Evolutionary conservation across 2,797 vertebrate species (phyloP), one percentile per base, ranked within the genome.

Genomic region (Nyctibius grandis): DNA sequence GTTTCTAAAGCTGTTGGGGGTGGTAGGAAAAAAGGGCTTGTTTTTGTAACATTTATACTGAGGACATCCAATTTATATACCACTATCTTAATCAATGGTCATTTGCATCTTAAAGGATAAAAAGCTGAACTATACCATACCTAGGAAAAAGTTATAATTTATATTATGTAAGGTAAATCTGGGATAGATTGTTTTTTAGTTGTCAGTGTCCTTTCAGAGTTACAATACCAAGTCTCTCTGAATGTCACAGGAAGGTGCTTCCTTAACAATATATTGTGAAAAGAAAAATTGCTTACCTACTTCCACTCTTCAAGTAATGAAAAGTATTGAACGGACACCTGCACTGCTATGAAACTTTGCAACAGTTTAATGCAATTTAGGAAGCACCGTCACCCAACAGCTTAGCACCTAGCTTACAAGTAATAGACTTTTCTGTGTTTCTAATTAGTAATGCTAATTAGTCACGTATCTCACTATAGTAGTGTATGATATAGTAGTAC

Each of bases 221-320:
- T 88, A 15, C 18, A 76, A 28, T 34, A 56, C 5, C 22, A 42
- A 31, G 7, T 19, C 54, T 85, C 69, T 40, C 67, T 36, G 33
- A 64, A 44, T 64, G 72, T 47, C 69, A 86, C 47, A 83, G 42
- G 34, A 74, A 80, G 29, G 48, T 1, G 2, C 12, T 64, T 85
- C 29, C 68, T 95, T 72, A 80, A 47, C 13, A 82, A 33, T 31
- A 7, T 36, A 44, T 23, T 72, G 3, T 34, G 84, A 86, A 73
- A 74, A 77, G 73, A 94, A 91, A 70, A 53, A 78, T 53, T 81
- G 48, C 48, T 74, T 85, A 91, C 85, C 89, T 81, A 91, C 50
- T 88, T 93, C 45, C 17, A 44, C 31, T 63, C 29, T 85, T 86
- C 26, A 65, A 70, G 28, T 45, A 67, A 5, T 36, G n/a, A 36